phyloP scores from a whole-genome alignment of 2,113 vertebrate species.

The Microtus oregoni region DNA sequence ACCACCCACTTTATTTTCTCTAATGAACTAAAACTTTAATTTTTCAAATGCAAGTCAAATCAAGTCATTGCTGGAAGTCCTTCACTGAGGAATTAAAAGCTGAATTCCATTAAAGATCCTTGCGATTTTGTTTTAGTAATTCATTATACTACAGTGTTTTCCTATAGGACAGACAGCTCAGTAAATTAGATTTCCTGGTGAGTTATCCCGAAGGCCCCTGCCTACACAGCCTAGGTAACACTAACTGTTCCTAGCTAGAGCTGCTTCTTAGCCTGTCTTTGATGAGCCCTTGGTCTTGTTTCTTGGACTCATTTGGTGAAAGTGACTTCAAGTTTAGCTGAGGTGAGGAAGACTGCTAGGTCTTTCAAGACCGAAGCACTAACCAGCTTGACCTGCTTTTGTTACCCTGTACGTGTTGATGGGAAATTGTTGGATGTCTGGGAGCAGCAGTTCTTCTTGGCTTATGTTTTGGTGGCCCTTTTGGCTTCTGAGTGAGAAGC shows the following conservation, averaged over 20 bases:
- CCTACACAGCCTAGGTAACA: not conserved
- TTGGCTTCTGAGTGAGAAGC: not conserved
- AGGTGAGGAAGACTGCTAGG: not conserved
- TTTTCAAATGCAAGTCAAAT: conserved; percentile 14
- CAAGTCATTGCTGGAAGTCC: not conserved
- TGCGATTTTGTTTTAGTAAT: conserved; percentile 24
- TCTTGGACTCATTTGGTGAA: not conserved
- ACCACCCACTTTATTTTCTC: not conserved
- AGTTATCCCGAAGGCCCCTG: not conserved
- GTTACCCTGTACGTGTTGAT: not conserved
- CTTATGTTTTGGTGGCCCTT: not conserved
- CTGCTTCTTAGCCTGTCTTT: not conserved
- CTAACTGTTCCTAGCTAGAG: not conserved
- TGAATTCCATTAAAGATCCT: not conserved
- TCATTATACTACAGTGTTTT: not conserved
- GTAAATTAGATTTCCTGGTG: not conserved
- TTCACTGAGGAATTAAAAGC: not conserved
- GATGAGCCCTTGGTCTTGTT: not conserved
- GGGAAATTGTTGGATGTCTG: not conserved
- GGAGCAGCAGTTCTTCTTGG: not conserved
- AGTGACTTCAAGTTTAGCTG: not conserved
- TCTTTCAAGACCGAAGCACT: not conserved
- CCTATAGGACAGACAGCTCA: conserved; percentile 24
- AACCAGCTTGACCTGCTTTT: not conserved
- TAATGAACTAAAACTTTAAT: not conserved